Conservation (phyloP, 2,888 invertebrate species). For the Papilio demoleus region DNA sequence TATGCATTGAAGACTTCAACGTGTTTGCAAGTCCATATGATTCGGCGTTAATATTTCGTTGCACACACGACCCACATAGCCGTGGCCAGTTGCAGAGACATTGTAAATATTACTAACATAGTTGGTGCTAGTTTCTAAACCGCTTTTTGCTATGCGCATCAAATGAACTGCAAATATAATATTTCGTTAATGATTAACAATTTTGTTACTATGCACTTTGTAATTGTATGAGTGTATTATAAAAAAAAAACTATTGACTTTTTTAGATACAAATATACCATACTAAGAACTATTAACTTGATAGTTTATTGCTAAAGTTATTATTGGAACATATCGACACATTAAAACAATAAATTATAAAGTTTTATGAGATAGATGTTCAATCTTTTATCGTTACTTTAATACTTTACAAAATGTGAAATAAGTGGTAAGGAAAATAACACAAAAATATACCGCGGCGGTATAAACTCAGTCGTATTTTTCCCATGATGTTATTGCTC, state of each 20-base stretch:
- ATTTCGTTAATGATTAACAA: slow-evolving; percentile 7
- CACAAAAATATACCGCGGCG: neutral
- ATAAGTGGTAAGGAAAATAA: neutral
- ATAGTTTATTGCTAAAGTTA: too few relatives aligned
- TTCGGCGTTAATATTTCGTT: slow-evolving; percentile 43
- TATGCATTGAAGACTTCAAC: slow-evolving; percentile 5
- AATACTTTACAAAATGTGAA: neutral
- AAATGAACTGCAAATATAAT: slow-evolving; percentile 24
- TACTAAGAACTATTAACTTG: neutral
- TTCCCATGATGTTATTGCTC: slow-evolving; percentile 27
- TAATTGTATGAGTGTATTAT: too few relatives aligned
- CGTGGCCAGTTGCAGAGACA: slow-evolving; percentile 48
- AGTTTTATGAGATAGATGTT: too few relatives aligned
- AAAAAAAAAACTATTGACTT: too few relatives aligned
- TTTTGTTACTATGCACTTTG: neutral
- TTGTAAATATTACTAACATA: slow-evolving; percentile 55
- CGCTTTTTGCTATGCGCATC: slow-evolving; percentile 40
- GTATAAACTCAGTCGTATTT: slow-evolving; percentile 1
- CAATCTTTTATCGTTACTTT: neutral
- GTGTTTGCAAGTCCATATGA: slow-evolving; percentile 27
- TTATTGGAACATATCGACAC: too few relatives aligned
- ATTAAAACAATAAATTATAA: too few relatives aligned
- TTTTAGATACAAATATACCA: too few relatives aligned
- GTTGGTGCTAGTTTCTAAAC: slow-evolving; percentile 54
- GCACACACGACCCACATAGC: slow-evolving; percentile 50